Base-by-base conservation (phyloP, 1,140 invertebrate species). In the Macrostomum lignano region DNA sequence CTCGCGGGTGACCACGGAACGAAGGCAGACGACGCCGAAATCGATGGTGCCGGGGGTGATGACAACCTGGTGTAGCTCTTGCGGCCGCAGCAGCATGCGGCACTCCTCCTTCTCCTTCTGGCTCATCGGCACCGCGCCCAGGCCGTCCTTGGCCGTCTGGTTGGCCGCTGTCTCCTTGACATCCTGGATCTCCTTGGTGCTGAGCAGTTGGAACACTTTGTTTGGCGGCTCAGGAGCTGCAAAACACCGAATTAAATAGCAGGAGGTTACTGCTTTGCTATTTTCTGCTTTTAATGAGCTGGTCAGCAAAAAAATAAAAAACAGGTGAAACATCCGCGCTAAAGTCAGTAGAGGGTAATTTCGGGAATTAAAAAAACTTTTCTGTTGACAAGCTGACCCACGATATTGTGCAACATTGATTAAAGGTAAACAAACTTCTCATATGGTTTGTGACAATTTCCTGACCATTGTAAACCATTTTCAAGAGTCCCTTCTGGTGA, bases 11-110 rank as follows among this genome's bases (percentile, higher is more conserved):
- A 38, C 42, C 2, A 47, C 38, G 7, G 53, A 57, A 23, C 46
- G 40, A 21, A 49, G 32, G 39, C 53, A 54, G n/a, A 57, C 46
- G 26, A 49, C 39, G 22, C 47, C 50, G 47, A 53, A 58, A 38
- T 57, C 49, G 17, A 55, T 40, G 3, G 40, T 42, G 23, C 49
- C 38, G 5, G 55, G 55, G n/a, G 52, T 48, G 31, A 57, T 48
- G 11, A 53, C 40, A 36, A 58, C 38, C 32, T 53, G 49, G 35
- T 57, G 52, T 9, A 57, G 40, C 33, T 55, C 38, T 30, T 47
- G 43, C 11, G 55, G 53, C 21, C 42, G 45, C 3, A 58, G 42
- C 25, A 44, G 41, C 30, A 42, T 39, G 9, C 36, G 25, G 38
- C 54, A 57, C 24, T 57, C 50, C 10, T 33, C 32, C 37, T 53